Conservation (phyloP, 2,888 invertebrate species). For the Erebia ligea region DNA sequence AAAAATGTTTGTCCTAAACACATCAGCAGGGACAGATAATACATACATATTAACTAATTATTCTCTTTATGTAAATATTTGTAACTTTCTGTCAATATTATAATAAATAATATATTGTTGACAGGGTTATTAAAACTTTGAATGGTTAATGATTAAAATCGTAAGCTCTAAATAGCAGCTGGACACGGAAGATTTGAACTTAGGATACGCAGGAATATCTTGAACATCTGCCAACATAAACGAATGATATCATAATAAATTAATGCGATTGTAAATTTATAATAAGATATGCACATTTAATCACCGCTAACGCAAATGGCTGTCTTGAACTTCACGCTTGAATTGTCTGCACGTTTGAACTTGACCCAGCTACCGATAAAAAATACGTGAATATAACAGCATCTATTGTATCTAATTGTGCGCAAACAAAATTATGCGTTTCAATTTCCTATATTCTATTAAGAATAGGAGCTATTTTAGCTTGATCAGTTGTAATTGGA, state of each 20-base stretch:
- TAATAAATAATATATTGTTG: too few species aligned
- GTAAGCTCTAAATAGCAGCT: neutral
- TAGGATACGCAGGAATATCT: neutral
- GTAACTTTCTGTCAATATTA: too few species aligned
- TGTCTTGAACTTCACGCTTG: conserved; percentile 47
- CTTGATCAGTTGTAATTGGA: neutral
- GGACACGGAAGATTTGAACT: neutral
- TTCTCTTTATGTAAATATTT: too few species aligned
- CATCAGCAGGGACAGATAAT: too few species aligned
- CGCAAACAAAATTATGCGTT: conserved; percentile 1
- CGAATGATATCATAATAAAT: neutral
- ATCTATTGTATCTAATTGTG: conserved; percentile 29
- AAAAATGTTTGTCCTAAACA: too few species aligned
- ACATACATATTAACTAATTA: too few species aligned
- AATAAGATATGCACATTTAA: conserved; percentile 19
- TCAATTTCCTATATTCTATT: neutral
- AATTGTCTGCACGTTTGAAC: conserved; percentile 50
- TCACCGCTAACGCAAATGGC: conserved; percentile 27
- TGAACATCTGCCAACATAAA: neutral
- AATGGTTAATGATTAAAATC: too few species aligned
- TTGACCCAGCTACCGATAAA: conserved; percentile 47
- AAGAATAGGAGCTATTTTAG: conserved; percentile 16
- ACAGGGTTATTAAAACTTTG: too few species aligned
- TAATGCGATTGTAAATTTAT: neutral
- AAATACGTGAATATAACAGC: conserved; percentile 31